These are phyloP conservation scores for Phasianus colchicus DNA, from an alignment of 2,113 vertebrate genomes.

Conservation along the genomic window DNA sequence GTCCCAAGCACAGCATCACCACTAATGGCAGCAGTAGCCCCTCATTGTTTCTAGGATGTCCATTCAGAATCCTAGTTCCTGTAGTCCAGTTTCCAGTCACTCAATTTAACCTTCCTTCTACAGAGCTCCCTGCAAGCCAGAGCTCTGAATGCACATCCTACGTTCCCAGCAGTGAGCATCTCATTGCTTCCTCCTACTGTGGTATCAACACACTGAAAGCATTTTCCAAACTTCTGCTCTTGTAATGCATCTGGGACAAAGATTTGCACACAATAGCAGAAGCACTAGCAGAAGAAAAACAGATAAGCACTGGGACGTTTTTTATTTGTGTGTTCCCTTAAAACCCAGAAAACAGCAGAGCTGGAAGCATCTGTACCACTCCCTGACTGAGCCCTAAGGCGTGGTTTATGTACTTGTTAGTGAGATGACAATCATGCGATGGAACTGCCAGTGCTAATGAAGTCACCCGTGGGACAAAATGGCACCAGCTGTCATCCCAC, in stretches of 20 bases:
- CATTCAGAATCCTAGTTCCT: not conserved
- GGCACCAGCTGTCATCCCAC: not conserved
- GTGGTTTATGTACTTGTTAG: not conserved
- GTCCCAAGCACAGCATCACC: not conserved
- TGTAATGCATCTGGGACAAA: not conserved
- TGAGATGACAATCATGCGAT: not conserved
- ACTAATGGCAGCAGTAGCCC: not conserved
- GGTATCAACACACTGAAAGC: not conserved
- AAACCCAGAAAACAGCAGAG: not conserved
- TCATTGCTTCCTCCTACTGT: not conserved
- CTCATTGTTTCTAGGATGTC: not conserved
- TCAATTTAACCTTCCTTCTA: not conserved
- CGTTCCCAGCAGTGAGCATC: rapidly evolving
- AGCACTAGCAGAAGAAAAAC: not conserved
- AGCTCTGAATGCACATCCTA: not conserved
- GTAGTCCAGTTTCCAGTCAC: not conserved
- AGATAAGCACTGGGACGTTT: not conserved
- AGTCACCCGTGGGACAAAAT: not conserved
- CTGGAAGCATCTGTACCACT: not conserved
- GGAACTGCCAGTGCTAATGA: not conserved
- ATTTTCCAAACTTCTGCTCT: not conserved
- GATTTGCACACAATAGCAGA: not conserved
- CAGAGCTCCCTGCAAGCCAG: not conserved
- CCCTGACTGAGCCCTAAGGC: not conserved
- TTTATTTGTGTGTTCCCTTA: not conserved